Evolutionary conservation across 1,140 invertebrate species (phyloP).

Genomic region (Argopecten irradians): DNA sequence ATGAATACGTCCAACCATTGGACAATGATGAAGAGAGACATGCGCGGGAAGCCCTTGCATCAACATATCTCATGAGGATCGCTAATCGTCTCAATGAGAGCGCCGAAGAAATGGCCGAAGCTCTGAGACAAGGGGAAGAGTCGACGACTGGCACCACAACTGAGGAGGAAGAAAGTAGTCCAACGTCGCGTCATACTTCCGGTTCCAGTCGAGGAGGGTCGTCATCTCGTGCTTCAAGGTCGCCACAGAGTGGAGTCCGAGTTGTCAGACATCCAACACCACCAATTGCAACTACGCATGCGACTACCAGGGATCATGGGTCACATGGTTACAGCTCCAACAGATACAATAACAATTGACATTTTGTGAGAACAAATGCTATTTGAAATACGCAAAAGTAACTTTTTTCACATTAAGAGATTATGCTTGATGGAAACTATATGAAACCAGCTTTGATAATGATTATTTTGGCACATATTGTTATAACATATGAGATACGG

Average conservation of each 20-base stretch:
- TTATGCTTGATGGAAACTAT: too few relatives aligned
- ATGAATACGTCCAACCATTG: slow-evolving; percentile 43
- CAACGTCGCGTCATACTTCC: slow-evolving; percentile 16
- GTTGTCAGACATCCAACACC: slow-evolving; percentile 55
- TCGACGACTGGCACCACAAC: neutral
- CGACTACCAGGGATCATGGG: neutral
- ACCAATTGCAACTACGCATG: neutral
- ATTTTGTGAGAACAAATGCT: neutral
- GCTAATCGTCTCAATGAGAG: slow-evolving; percentile 58
- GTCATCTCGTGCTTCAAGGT: slow-evolving; percentile 47
- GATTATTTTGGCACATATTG: too few relatives aligned
- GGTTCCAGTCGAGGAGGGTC: slow-evolving; percentile 35
- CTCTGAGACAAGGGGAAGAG: slow-evolving; percentile 32
- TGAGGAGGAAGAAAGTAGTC: slow-evolving; percentile 19
- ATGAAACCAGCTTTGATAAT: too few relatives aligned
- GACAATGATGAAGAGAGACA: slow-evolving; percentile 30
- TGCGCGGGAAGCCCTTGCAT: slow-evolving; percentile 48
- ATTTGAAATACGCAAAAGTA: neutral
- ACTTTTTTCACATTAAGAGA: too few relatives aligned
- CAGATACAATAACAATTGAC: neutral
- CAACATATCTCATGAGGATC: slow-evolving; percentile 56
- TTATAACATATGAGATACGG: too few relatives aligned
- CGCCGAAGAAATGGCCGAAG: slow-evolving; percentile 59
- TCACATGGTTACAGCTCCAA: neutral
- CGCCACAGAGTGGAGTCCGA: slow-evolving; percentile 46